phyloP scores from a whole-genome alignment of 2,888 invertebrate genomes.

The Sipha maydis region DNA sequence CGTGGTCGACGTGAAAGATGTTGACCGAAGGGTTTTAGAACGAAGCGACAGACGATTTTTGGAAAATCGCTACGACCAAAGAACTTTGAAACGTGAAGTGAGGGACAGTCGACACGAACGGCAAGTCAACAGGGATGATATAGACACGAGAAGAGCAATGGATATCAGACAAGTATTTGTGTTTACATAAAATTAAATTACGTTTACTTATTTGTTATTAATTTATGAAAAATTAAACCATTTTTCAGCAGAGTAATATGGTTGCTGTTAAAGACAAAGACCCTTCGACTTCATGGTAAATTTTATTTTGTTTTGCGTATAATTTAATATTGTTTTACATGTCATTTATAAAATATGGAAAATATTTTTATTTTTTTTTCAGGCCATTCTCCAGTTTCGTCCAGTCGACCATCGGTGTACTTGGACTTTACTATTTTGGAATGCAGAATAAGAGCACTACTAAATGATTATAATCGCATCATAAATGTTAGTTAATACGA shows the following conservation, averaged over 20 bases:
- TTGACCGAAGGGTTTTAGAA: background rate
- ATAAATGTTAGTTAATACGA: constrained; percentile 26
- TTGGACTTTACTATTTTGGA: constrained; percentile 57
- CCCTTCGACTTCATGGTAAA: constrained; percentile 37
- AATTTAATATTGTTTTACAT: background rate
- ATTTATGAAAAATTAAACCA: background rate
- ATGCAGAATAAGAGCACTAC: constrained; percentile 36
- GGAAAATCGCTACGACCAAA: constrained; percentile 7
- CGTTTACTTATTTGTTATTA: background rate
- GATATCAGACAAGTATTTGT: constrained; percentile 27
- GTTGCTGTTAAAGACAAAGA: constrained; percentile 26
- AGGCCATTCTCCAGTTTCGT: constrained; percentile 58
- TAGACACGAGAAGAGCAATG: background rate
- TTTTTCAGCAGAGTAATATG: constrained; percentile 24
- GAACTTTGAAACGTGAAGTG: constrained; percentile 17
- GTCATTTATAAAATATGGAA: background rate
- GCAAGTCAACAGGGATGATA: background rate
- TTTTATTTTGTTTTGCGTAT: background rate
- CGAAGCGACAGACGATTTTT: constrained; percentile 20
- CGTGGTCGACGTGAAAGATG: background rate
- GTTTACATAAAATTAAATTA: background rate
- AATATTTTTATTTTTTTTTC: background rate
- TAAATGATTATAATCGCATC: constrained; percentile 2
- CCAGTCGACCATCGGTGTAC: constrained; percentile 52
- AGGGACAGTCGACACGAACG: constrained; percentile 11